phyloP scores from a whole-genome alignment of 2,888 invertebrate species.

The Iphiclides podalirius region DNA sequence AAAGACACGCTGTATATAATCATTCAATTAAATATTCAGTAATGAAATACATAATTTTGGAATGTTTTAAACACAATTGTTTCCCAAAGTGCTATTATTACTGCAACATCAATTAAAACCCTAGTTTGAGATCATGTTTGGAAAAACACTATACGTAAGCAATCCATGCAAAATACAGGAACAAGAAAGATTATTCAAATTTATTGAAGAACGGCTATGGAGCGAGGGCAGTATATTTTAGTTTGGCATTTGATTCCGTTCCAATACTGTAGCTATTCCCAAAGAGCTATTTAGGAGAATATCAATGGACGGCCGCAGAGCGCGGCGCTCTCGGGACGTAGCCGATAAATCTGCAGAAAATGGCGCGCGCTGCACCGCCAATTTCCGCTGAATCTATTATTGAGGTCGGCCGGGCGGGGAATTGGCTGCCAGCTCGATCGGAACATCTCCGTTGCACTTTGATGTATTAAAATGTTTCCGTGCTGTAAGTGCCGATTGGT shows the following conservation, averaged over 20 bases:
- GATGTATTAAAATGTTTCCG: neutral
- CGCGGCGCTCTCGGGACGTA: neutral
- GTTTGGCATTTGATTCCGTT: constrained; percentile 10
- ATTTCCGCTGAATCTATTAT: constrained; percentile 15
- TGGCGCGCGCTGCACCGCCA: constrained; percentile 11
- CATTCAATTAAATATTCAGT: too few relatives aligned
- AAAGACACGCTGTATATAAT: too few relatives aligned
- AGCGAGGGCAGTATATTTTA: constrained; percentile 1
- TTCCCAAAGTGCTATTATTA: too few relatives aligned
- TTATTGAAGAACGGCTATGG: neutral
- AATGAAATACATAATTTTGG: too few relatives aligned
- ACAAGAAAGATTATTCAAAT: neutral
- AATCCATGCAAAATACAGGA: too few relatives aligned
- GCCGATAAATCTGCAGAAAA: constrained; percentile 12
- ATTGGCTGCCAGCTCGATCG: neutral
- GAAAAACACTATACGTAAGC: too few relatives aligned
- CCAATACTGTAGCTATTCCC: constrained; percentile 4
- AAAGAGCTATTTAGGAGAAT: constrained; percentile 12
- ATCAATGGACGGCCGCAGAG: constrained; percentile 1
- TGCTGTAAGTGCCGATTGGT: neutral
- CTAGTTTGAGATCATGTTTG: too few relatives aligned
- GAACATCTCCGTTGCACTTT: neutral
- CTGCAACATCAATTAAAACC: too few relatives aligned
- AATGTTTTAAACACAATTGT: too few relatives aligned
- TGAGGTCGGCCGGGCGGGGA: constrained; percentile 7